phyloP scores from a whole-genome alignment of 2,797 vertebrate species.

The Rousettus madagascariensis region DNA sequence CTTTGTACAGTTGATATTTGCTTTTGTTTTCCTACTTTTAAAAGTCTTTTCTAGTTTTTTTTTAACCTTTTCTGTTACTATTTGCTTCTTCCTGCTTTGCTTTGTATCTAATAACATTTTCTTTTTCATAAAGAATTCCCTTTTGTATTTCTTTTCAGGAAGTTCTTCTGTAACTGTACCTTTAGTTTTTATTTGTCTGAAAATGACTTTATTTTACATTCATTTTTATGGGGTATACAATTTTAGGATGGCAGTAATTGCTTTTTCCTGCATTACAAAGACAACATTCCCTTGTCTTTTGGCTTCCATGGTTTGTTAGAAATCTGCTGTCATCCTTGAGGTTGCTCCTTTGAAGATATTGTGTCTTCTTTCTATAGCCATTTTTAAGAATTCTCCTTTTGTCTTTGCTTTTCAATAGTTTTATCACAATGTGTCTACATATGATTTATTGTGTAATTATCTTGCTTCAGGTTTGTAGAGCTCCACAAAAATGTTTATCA shows the following conservation, averaged over 20 bases:
- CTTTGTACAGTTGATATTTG: not conserved
- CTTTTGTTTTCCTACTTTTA: not conserved
- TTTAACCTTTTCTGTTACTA: not conserved
- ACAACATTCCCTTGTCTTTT: not conserved
- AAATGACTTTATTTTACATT: not conserved
- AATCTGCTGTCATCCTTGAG: not conserved
- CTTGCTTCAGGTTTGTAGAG: not conserved
- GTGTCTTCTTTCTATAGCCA: not conserved
- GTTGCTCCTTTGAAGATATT: not conserved
- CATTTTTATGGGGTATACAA: not conserved
- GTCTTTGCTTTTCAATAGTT: not conserved
- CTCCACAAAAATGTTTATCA: not conserved
- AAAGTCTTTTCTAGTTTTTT: not conserved
- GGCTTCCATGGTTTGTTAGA: not conserved
- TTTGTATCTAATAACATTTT: not conserved
- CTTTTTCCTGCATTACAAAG: not conserved
- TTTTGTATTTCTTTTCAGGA: not conserved
- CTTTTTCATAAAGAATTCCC: not conserved
- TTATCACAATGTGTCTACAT: not conserved
- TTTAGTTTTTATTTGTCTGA: not conserved
- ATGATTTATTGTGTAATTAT: not conserved
- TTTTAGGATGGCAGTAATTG: not conserved
- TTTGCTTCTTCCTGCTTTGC: not conserved
- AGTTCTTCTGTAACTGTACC: not conserved
- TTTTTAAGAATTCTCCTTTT: not conserved